Base-by-base conservation (phyloP, 2,113 vertebrate species). In the Ploceus nigricollis region DNA sequence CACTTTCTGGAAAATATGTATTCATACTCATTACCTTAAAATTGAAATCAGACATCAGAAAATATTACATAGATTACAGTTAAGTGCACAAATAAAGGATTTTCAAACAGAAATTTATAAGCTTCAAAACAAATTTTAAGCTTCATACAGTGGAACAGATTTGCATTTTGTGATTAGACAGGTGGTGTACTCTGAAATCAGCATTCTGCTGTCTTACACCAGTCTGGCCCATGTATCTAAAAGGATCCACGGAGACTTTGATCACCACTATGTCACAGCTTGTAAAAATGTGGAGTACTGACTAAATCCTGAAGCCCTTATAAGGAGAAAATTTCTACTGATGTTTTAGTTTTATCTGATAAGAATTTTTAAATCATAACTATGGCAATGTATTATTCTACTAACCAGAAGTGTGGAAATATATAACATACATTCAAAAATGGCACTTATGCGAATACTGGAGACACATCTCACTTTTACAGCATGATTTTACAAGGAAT, bases 241-340 rank as follows among this genome's bases (percentile, higher is more conserved):
- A 90, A 87, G 77, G 76, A 73, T 83, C 20, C 23, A n/a, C 22
- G 31, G 86, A 95, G 63, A 51, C 89, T 92, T 73, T 87, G 37
- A 76, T 68, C 28, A 78, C 28, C 30, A 37, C 20, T 65, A 30
- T 64, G 35, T 85, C 70, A 50, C 35, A 82, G 76, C 76, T 76
- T 83, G 66, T 81, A 70, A 63, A 86, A 50, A 30, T 58, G 56
- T 42, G 35, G 33, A 90, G 78, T 50, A 89, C 57, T 76, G 65
- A 80, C 61, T 77, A 94, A 92, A 90, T 72, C 31, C 54, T 89
- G 72, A 79, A 94, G 85, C 78, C 82, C 94, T 95, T 84, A 50
- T 8, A 72, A 84, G 48, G 35, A 87, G 24, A 83, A 91, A 63
- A 66, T 33, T 69, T 91, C 63, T 83, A 61, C 20, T 81, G 53